phyloP scores from a whole-genome alignment of 2,113 vertebrate genomes.

The Caretta caretta region DNA sequence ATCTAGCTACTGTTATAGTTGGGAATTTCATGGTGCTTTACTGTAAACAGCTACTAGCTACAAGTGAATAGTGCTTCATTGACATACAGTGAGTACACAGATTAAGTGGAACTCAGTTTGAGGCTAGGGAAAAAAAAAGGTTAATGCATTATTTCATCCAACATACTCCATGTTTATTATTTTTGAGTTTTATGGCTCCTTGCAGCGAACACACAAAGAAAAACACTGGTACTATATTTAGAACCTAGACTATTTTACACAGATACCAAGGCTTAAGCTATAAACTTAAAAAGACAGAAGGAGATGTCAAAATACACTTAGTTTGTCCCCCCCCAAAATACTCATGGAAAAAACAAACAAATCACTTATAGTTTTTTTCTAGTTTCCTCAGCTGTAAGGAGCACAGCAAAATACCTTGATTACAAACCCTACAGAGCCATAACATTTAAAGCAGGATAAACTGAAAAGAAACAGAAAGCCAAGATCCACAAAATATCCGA shows the following conservation, averaged over 20 bases:
- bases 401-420: neutral
- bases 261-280: neutral
- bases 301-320: neutral
- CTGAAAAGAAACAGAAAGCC: neutral
- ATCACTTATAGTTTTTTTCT: neutral
- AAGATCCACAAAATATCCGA: constrained; percentile 24
- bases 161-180: neutral
- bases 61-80: fast-evolving
- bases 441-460: constrained; percentile 25
- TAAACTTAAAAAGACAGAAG: neutral
- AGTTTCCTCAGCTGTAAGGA: neutral
- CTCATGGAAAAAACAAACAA: neutral
- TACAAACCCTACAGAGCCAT: neutral
- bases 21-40: neutral
- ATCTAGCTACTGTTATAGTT: neutral
- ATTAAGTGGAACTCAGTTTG: neutral
- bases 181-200: neutral
- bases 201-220: neutral
- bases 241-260: neutral
- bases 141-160: no score
- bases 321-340: neutral
- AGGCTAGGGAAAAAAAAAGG: neutral
- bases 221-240: neutral
- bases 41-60: constrained; percentile 3
- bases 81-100: neutral